A percentile compares a stretch with the other conserved stretches of the same genome.
These are phyloP conservation scores for Tenthredo amoena DNA, from an alignment of 2,888 invertebrate species.

Conservation along the genomic window DNA sequence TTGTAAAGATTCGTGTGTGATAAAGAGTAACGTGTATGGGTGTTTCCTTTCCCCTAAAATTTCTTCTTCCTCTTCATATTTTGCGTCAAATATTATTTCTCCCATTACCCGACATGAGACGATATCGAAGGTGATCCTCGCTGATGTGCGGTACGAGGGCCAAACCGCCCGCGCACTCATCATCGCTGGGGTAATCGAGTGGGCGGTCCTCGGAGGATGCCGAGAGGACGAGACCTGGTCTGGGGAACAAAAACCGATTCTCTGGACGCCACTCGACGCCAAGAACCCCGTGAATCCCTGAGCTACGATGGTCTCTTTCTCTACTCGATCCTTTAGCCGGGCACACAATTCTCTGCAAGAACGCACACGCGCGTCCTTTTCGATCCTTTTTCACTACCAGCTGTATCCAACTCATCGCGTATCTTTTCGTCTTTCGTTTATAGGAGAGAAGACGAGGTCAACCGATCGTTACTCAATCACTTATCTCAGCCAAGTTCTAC, in stretches of 20 bases:
- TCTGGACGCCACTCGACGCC: constrained; percentile 69
- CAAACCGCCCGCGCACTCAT: constrained; percentile 76
- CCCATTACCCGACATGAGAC: constrained; percentile 70
- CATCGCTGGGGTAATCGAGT: constrained; percentile 77
- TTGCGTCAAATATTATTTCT: constrained; percentile 73
- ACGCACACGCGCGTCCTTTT: constrained; percentile 8
- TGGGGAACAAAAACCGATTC: constrained; percentile 71
- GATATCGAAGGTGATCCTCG: constrained; percentile 69
- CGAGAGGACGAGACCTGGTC: constrained; percentile 64
- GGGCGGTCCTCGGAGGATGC: constrained; percentile 73
- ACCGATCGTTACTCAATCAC: background rate
- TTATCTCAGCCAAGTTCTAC: background rate
- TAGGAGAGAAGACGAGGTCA: constrained; percentile 9
- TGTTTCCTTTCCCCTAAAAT: constrained; percentile 57
- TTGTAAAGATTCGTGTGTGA: constrained; percentile 50
- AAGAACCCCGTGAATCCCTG: constrained; percentile 51
- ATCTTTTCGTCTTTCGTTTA: constrained; percentile 22
- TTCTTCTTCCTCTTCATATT: constrained; percentile 58
- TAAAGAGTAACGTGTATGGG: background rate
- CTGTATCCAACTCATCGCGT: background rate
- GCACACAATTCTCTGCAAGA: constrained; percentile 6
- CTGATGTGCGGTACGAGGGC: constrained; percentile 73
- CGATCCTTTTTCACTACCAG: constrained; percentile 18
- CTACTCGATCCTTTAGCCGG: constrained; percentile 13
- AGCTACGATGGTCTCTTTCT: constrained; percentile 29